A percentile compares a stretch with the other conserved stretches of the same genome.
phyloP scores from a whole-genome alignment of 1,140 invertebrate genomes.

The Lordiphosa stackelbergi region DNA sequence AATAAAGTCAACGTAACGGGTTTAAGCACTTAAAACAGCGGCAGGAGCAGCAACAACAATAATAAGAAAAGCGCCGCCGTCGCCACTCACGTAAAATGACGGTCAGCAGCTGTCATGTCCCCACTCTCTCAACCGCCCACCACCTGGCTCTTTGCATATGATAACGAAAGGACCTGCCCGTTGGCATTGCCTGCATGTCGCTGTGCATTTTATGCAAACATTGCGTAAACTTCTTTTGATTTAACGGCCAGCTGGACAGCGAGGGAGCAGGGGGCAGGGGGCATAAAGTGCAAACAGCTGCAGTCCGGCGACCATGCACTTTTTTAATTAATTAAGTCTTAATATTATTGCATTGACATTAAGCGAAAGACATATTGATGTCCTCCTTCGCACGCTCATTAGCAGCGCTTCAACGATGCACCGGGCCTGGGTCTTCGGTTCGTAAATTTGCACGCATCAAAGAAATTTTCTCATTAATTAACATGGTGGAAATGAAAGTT shows the following conservation, averaged over 20 bases:
- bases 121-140: conserved; percentile 1
- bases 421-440: conserved; percentile 1
- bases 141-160: conserved; percentile 7
- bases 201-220: conserved; percentile 69
- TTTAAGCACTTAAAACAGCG: conserved; percentile 65
- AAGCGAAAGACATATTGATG: conserved; percentile 64
- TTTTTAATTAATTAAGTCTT: conserved; percentile 74
- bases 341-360: conserved; percentile 72
- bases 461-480: conserved; percentile 75
- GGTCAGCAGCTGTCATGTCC: conserved; percentile 51
- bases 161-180: conserved; percentile 3
- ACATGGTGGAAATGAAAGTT: conserved; percentile 43
- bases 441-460: conserved; percentile 31
- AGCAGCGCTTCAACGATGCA: conserved; percentile 39
- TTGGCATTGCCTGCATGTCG: conserved; percentile 47
- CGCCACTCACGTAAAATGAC: conserved; percentile 43
- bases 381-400: conserved; percentile 45
- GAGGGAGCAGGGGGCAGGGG: conserved; percentile 6
- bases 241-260: too few relatives aligned
- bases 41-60: conserved; percentile 26
- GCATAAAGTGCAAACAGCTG: conserved; percentile 58
- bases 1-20: conserved; percentile 69
- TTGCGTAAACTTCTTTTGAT: conserved; percentile 74
- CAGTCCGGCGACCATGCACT: conserved; percentile 10
- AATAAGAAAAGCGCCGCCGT: conserved; percentile 1